A percentile compares a stretch with the other conserved stretches of the same genome.
phyloP scores from a whole-genome alignment of 2,113 vertebrate species.

The Odocoileus virginianus region DNA sequence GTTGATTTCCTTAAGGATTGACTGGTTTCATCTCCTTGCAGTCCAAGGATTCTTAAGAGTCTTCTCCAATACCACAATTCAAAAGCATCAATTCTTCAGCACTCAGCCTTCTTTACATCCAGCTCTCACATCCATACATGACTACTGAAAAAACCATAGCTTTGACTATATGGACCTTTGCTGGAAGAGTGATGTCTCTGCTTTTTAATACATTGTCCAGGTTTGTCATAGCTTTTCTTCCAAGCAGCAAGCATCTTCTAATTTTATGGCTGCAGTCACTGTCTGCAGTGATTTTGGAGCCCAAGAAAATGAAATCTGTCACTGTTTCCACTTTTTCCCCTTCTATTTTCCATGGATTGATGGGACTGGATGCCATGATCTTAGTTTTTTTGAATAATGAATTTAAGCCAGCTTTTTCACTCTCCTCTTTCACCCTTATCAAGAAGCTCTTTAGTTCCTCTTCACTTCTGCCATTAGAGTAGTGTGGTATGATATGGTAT shows the following conservation, averaged over 20 bases:
- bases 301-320: not conserved
- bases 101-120: not conserved
- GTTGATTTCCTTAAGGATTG: not conserved
- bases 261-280: not conserved
- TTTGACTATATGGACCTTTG: not conserved
- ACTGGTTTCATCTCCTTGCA: not conserved
- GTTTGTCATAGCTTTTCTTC: not conserved
- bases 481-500: not conserved
- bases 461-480: not conserved
- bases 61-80: not conserved
- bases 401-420: not conserved
- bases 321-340: not conserved
- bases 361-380: not conserved
- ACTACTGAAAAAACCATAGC: not conserved
- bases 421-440: not conserved
- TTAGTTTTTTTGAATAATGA: not conserved
- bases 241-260: not conserved
- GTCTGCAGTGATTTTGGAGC: not conserved
- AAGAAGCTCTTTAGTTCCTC: not conserved
- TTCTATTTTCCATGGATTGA: not conserved
- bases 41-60: not conserved
- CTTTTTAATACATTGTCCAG: not conserved
- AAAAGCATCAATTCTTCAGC: not conserved
- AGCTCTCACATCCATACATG: not conserved
- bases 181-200: not conserved